Evolutionary conservation across 2,888 invertebrate species (phyloP).

Genomic region (Leucoptera coffeella): DNA sequence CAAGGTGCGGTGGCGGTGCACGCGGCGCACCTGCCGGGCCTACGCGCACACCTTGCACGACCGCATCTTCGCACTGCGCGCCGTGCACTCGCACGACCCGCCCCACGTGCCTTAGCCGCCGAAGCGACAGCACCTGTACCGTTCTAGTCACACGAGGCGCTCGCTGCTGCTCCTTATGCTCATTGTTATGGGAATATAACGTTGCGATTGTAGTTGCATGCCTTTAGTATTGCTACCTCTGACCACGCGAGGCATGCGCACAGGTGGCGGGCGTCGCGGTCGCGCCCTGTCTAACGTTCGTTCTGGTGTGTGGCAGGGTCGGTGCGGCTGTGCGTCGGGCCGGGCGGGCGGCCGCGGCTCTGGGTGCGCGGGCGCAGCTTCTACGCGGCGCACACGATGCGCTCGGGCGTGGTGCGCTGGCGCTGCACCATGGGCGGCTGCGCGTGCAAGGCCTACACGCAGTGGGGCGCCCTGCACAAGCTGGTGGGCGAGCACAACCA

Average conservation of each 20-base stretch:
- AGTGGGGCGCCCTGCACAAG: conserved; percentile 39
- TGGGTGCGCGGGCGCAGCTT: conserved; percentile 50
- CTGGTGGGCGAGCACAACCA: conserved; percentile 49
- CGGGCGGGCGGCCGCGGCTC: conserved; percentile 39
- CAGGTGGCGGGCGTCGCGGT: conserved; percentile 2
- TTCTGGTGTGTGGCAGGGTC: conserved; percentile 14
- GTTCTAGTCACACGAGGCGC: conserved; percentile 12
- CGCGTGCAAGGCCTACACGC: conserved; percentile 44
- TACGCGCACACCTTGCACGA: conserved; percentile 47
- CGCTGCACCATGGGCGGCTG: conserved; percentile 49
- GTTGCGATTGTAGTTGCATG: background rate
- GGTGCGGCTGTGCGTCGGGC: conserved; percentile 38
- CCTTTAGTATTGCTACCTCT: too few species aligned
- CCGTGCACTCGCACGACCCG: conserved; percentile 41
- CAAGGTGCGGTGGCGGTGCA: conserved; percentile 49
- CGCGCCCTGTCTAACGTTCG: conserved; percentile 7
- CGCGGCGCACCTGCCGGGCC: conserved; percentile 43
- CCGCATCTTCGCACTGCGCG: conserved; percentile 41
- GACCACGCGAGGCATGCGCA: too few species aligned
- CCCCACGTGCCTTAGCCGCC: conserved; percentile 9
- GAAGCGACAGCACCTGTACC: conserved; percentile 11
- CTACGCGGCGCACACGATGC: conserved; percentile 45
- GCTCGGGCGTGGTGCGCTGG: conserved; percentile 49
- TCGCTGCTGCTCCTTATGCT: too few species aligned
- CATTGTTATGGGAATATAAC: background rate